Base-by-base conservation (phyloP, 1,140 invertebrate genomes). In the Trachymyrmex cornetzi region DNA sequence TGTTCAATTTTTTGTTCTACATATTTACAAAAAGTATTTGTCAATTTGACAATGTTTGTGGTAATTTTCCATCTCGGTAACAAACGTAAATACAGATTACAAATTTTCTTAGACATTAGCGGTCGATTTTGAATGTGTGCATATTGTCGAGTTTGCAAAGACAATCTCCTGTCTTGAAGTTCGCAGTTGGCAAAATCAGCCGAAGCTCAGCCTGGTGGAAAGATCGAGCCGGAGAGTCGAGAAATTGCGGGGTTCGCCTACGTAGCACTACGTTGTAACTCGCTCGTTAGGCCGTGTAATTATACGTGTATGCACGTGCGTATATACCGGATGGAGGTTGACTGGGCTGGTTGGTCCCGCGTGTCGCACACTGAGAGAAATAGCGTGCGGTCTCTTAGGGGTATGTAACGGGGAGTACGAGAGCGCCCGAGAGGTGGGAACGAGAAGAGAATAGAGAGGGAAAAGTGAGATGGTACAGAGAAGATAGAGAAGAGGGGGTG, bases 181-280 rank as follows among this genome's bases (percentile, higher is more conserved):
- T 27, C 19, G 12, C 11, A 12, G 19, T 24, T 19, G 53, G 2
- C 22, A 50, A 59, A 67, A 85, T 87, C 84, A 67, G 82, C 66
- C 66, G 84, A 87, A 87, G 59, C 38, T 50, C 14, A 24, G 30
- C 72, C 59, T 34, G 79, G 57, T 63, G 86, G 69, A 90, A 88
- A 91, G 88, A 89, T 85, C 87, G 87, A 57, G 53, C 85, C 71
- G 77, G 80, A 69, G 84, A 87, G 86, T 90, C 91, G 87, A 87
- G 89, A 94, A 72, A 92, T 91, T 94, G 93, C 92, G 88, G 91
- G 92, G 89, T 85, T 88, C 86, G 88, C 92, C 93, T 94, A 94
- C 90, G 89, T 93, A 94, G 93, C 93, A 93, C 93, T 94, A 95
- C 92, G 67, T 92, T 91, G 59, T 88, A 85, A 92, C 91, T 90